Percentiles rank a stretch among this genome's conserved stretches.
phyloP scores from a whole-genome alignment of 2,888 invertebrate species.

The Odontocolon sp. region DNA sequence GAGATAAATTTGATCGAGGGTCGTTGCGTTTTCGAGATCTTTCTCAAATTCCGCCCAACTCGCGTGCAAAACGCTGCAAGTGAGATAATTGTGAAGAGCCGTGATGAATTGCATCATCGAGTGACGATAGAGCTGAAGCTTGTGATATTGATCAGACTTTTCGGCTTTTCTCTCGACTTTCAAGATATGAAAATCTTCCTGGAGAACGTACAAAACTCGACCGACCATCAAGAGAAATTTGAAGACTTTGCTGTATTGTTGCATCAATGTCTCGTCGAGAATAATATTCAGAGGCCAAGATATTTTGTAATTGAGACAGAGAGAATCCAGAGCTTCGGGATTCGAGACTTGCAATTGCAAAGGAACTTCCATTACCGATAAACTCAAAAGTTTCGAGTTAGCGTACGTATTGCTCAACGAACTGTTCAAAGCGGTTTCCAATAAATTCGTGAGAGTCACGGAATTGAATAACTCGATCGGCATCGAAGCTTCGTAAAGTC shows the following conservation, averaged over 20 bases:
- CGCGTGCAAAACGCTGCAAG: conserved; percentile 88
- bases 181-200: conserved; percentile 86
- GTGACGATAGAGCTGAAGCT: conserved; percentile 87
- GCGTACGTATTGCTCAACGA: conserved; percentile 82
- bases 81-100: conserved; percentile 89
- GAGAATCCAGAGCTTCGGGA: conserved; percentile 86
- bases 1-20: conserved; percentile 88
- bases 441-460: conserved; percentile 86
- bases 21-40: conserved; percentile 85
- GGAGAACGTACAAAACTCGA: conserved; percentile 89
- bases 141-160: conserved; percentile 85
- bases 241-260: conserved; percentile 88
- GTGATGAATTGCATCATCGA: conserved; percentile 89
- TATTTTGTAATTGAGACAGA: conserved; percentile 87
- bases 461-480: conserved; percentile 87
- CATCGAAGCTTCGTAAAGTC: conserved; percentile 85
- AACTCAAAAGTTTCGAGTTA: conserved; percentile 75
- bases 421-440: conserved; percentile 86
- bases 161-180: conserved; percentile 84
- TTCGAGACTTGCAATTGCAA: conserved; percentile 76
- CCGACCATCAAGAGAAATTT: conserved; percentile 89
- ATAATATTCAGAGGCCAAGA: conserved; percentile 91
- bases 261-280: conserved; percentile 86
- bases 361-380: conserved; percentile 74
- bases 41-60: conserved; percentile 89